phyloP scores from a whole-genome alignment of 1,140 invertebrate species.

The Trypoxylus dichotomus region DNA sequence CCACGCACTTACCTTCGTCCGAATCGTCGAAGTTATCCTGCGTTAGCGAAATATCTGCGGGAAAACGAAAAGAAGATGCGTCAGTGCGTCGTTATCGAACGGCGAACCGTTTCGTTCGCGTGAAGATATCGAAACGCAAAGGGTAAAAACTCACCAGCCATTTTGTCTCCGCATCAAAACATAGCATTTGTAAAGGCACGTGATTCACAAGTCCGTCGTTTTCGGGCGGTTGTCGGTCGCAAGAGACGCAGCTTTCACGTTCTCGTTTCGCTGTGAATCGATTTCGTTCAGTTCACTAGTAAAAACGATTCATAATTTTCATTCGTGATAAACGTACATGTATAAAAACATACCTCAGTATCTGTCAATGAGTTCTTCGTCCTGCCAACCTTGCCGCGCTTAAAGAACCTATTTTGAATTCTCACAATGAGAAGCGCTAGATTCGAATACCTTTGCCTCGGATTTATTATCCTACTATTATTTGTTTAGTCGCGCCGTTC shows the following conservation, averaged over 20 bases:
- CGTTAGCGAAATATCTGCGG: constrained; percentile 48
- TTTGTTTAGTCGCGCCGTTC: too few relatives aligned
- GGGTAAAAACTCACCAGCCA: constrained; percentile 49
- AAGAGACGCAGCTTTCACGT: constrained; percentile 18
- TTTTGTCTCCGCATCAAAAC: constrained; percentile 51
- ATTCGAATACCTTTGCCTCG: not conserved
- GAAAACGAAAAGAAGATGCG: constrained; percentile 11
- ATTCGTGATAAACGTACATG: constrained; percentile 12
- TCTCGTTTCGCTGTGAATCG: not conserved
- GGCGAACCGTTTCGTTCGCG: not conserved
- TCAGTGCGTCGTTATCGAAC: constrained; percentile 10
- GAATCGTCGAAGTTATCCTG: constrained; percentile 46
- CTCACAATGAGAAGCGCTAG: not conserved
- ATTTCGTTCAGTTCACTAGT: constrained; percentile 22
- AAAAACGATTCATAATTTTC: constrained; percentile 30
- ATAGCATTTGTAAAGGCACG: constrained; percentile 49
- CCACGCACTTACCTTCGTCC: constrained; percentile 48
- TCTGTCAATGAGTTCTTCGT: constrained; percentile 7
- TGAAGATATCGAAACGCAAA: constrained; percentile 1
- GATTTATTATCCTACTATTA: too few relatives aligned
- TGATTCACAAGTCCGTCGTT: constrained; percentile 37
- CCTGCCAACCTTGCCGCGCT: not conserved
- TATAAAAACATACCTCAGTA: constrained; percentile 27
- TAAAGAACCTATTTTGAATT: not conserved
- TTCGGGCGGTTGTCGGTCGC: constrained; percentile 9